Base-by-base conservation (phyloP, 2,113 vertebrate species). In the Podarcis cretensis region DNA sequence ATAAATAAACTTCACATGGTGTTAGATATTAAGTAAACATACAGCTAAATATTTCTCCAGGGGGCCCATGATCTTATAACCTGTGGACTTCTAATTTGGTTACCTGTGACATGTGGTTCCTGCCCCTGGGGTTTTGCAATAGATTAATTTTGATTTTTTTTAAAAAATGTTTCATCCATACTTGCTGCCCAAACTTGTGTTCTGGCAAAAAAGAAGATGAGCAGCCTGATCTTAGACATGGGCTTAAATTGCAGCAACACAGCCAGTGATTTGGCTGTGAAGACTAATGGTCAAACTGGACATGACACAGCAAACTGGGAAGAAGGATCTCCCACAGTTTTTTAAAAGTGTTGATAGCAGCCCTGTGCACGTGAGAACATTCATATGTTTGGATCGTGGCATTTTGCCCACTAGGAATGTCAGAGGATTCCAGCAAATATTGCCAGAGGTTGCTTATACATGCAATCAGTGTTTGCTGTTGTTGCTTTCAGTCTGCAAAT, bases 21-120 rank as follows among this genome's bases (percentile, higher is more conserved):
- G 95, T 96, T 97, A 96, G 96, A 97, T 97, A 97, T 97, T 97
- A 97, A 97, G 96, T 97, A 97, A 97, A 97, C 95, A 97, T 95
- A 95, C 94, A 3, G 76, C 95, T 97, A 97, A 97, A 97, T 96
- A 96, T 96, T 96, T 95, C 96, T 96, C 92, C 89, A 96, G 96
- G 95, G 94, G 73, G 93, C 32, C 87, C 94, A 92, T 96, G 96
- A 96, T 97, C 96, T 97, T 95, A 94, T 96, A 97, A 97, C 96
- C 97, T 94, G 86, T 94, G 95, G 96, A 96, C 96, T 97, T 96
- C 94, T 96, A 96, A 97, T 97, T 97, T 97, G 93, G 95, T 95
- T 95, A 97, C 96, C 93, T 97, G 93, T 96, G 96, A 95, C 96
- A 95, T 94, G 91, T 91, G 92, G 85, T 92, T 94, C 90, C 91